These are phyloP conservation scores for Perognathus longimembris DNA, from an alignment of 2,113 vertebrate species.

Conservation along the genomic window DNA sequence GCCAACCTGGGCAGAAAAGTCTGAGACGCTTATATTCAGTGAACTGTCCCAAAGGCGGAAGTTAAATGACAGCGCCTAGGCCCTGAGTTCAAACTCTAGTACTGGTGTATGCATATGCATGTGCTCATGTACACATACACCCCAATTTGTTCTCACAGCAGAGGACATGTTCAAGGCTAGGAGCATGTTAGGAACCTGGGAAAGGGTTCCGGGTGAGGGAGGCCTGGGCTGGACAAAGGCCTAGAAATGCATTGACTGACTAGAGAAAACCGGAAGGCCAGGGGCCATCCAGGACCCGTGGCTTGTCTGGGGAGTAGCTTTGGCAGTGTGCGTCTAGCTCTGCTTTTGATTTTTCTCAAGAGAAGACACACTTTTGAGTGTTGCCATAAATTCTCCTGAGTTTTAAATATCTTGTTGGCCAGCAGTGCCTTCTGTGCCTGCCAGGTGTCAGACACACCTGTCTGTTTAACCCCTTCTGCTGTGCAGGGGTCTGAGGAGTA, in stretches of 20 bases:
- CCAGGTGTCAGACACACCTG: not conserved
- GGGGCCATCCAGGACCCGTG: not conserved
- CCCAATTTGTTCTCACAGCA: not conserved
- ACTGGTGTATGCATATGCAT: too few species aligned
- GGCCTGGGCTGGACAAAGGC: not conserved
- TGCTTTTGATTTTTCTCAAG: conserved; percentile 23
- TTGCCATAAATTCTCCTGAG: not conserved
- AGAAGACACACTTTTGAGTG: not conserved
- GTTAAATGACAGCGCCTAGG: too few species aligned
- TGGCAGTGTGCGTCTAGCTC: not conserved
- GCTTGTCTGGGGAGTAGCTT: not conserved
- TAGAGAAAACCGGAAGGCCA: not conserved
- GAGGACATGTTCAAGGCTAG: not conserved
- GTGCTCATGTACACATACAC: too few species aligned
- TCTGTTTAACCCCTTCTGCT: not conserved
- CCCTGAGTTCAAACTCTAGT: too few species aligned
- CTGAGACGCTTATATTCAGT: too few species aligned
- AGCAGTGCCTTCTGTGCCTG: not conserved
- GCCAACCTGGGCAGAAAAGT: too few species aligned
- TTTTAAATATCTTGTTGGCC: not conserved
- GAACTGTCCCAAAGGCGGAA: too few species aligned
- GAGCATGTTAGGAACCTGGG: fast-evolving
- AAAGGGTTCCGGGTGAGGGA: not conserved
- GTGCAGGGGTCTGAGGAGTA: not conserved
- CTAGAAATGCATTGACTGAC: not conserved